Conservation (phyloP, 2,888 invertebrate genomes). For the Hypselothyrea guttata region DNA sequence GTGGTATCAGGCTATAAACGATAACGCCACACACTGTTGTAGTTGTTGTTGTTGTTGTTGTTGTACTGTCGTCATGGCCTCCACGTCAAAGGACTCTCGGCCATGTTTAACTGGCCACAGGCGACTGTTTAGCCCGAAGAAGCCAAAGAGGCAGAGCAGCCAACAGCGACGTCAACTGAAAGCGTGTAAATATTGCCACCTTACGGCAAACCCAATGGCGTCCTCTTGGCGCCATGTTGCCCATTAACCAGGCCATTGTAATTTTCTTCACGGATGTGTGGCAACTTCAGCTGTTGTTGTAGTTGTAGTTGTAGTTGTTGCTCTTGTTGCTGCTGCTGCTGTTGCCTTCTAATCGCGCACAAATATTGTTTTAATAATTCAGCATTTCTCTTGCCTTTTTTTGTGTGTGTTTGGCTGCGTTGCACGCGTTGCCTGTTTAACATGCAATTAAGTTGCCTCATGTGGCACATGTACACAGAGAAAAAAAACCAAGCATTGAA, state of each 20-base stretch:
- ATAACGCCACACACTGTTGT: conserved; percentile 22
- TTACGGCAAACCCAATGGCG: conserved; percentile 32
- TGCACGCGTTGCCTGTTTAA: conserved; percentile 45
- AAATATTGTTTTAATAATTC: conserved; percentile 73
- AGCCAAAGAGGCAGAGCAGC: conserved; percentile 11
- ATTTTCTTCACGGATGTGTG: conserved; percentile 37
- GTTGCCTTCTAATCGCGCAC: conserved; percentile 44
- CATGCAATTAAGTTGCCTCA: conserved; percentile 66
- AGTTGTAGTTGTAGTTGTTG: conserved; percentile 1
- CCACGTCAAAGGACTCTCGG: conserved; percentile 26
- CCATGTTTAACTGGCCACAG: conserved; percentile 52
- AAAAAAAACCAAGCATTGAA: too few species aligned
- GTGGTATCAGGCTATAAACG: conserved; percentile 22
- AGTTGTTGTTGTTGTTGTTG: conserved; percentile 17
- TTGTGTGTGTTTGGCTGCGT: conserved; percentile 19
- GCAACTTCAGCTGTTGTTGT: background rate
- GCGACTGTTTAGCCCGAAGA: conserved; percentile 36
- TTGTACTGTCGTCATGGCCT: conserved; percentile 38
- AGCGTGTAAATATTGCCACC: conserved; percentile 68
- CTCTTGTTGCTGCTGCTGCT: conserved; percentile 3
- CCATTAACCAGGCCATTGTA: conserved; percentile 39
- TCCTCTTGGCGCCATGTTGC: conserved; percentile 58
- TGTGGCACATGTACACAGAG: conserved; percentile 11
- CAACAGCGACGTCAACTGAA: conserved; percentile 30
- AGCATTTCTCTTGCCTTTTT: too few species aligned